A percentile compares a stretch with the other conserved stretches of the same genome.
phyloP scores from a whole-genome alignment of 1,140 invertebrate species.

The Mycetomoellerius zeteki region DNA sequence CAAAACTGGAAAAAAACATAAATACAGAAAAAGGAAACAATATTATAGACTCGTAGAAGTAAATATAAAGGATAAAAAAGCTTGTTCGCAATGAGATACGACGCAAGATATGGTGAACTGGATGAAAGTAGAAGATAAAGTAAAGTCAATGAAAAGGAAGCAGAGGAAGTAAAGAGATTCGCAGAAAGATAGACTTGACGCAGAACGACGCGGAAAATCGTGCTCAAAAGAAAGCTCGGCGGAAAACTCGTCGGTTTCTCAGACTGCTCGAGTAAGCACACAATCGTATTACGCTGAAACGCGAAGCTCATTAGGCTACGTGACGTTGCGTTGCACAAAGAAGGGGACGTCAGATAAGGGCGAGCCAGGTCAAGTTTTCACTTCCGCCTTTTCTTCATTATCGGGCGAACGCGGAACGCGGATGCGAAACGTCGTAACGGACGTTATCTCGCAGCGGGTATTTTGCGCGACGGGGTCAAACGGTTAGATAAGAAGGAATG shows the following conservation, averaged over 20 bases:
- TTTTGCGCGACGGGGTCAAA: conserved; percentile 20
- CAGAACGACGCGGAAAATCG: background rate
- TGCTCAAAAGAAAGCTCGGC: conserved; percentile 15
- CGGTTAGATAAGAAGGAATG: conserved; percentile 41
- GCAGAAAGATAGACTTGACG: conserved; percentile 4
- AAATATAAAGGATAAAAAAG: conserved; percentile 4
- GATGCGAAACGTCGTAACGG: conserved; percentile 53
- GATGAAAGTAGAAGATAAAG: conserved; percentile 7
- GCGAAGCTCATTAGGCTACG: conserved; percentile 42
- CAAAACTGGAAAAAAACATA: background rate
- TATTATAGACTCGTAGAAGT: background rate
- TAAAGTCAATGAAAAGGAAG: background rate
- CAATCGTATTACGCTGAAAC: conserved; percentile 32
- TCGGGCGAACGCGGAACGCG: conserved; percentile 22
- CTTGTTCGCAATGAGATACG: background rate
- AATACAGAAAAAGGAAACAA: background rate
- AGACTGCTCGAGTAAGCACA: conserved; percentile 14
- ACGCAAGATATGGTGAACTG: background rate
- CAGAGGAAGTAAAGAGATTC: background rate
- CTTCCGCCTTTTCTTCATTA: conserved; percentile 53
- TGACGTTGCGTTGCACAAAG: conserved; percentile 39
- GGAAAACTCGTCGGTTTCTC: background rate
- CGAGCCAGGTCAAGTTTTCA: conserved; percentile 35
- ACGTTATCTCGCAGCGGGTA: conserved; percentile 29
- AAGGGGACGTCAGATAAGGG: conserved; percentile 25